phyloP scores from a whole-genome alignment of 2,888 invertebrate species.

The Rapana venosa region DNA sequence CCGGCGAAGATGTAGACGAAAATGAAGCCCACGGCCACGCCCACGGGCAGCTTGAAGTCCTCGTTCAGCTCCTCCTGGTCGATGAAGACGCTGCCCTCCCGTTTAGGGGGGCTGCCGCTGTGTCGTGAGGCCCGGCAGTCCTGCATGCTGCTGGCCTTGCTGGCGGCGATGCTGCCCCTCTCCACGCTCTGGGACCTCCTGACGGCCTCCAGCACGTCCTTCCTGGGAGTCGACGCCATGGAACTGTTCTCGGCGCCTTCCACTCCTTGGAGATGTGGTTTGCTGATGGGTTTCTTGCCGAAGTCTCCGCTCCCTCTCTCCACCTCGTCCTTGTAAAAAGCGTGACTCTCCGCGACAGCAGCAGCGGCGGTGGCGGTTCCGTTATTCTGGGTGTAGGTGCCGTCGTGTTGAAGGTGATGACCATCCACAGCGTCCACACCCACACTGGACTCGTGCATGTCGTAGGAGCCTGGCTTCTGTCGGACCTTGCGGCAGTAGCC shows the following conservation, averaged over 20 bases:
- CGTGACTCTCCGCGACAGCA: too few species aligned
- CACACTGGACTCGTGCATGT: conserved; percentile 26
- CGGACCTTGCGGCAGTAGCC: conserved; percentile 84
- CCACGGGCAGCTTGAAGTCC: conserved; percentile 95
- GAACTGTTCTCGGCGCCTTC: not conserved
- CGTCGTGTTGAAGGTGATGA: not conserved
- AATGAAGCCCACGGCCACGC: conserved; percentile 90
- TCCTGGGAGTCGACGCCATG: not conserved
- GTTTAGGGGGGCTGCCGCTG: not conserved
- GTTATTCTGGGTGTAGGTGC: not conserved
- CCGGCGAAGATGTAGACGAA: conserved; percentile 92
- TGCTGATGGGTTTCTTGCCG: not conserved
- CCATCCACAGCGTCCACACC: not conserved
- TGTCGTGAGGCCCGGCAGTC: not conserved
- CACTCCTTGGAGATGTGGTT: not conserved
- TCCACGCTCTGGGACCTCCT: not conserved
- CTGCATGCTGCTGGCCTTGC: conserved; percentile 8
- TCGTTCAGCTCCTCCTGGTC: conserved; percentile 77
- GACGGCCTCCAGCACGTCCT: not conserved
- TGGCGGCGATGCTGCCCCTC: not conserved
- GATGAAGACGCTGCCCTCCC: conserved; percentile 5
- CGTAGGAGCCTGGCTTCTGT: not conserved
- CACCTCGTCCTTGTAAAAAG: not conserved
- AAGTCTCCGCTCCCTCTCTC: not conserved
- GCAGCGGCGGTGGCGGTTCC: not conserved